Conservation (phyloP, 2,113 vertebrate species). For the Sinocyclocheilus anshuiensis region DNA sequence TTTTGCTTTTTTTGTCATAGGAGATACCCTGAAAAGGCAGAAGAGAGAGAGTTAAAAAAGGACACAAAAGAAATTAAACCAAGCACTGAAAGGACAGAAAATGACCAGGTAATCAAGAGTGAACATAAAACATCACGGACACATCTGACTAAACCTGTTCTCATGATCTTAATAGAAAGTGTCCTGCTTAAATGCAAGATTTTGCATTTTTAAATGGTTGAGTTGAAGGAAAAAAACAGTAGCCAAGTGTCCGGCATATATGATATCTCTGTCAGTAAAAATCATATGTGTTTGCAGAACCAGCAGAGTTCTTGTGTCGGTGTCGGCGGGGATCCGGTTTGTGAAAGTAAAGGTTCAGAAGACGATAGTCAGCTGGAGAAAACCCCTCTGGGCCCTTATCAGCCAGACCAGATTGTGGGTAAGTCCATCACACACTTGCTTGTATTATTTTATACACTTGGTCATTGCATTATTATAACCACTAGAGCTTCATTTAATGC, state of each 20-base stretch:
- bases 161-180: not conserved
- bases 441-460: not conserved
- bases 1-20: slow-evolving; percentile 3
- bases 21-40: not conserved
- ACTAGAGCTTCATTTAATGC: not conserved
- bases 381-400: slow-evolving; percentile 75
- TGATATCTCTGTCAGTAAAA: not conserved
- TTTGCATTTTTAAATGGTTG: not conserved
- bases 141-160: not conserved
- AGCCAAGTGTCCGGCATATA: not conserved
- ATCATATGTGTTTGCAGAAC: slow-evolving; percentile 29
- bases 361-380: slow-evolving; percentile 29
- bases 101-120: slow-evolving; percentile 30
- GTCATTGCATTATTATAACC: not conserved
- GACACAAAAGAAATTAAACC: not conserved
- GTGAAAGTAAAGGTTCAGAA: slow-evolving; percentile 41
- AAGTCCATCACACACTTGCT: slow-evolving; percentile 61
- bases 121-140: not conserved
- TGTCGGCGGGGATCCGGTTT: slow-evolving; percentile 44
- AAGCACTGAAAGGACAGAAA: slow-evolving; percentile 31
- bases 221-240: not conserved
- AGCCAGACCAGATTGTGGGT: slow-evolving; percentile 83
- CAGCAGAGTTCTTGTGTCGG: slow-evolving; percentile 51
- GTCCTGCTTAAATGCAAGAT: not conserved
- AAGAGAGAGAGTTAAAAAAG: not conserved